Evolutionary conservation across 2,113 vertebrate species (phyloP), one percentile per base, ranked within the genome.

Genomic region (Panthera tigris): DNA sequence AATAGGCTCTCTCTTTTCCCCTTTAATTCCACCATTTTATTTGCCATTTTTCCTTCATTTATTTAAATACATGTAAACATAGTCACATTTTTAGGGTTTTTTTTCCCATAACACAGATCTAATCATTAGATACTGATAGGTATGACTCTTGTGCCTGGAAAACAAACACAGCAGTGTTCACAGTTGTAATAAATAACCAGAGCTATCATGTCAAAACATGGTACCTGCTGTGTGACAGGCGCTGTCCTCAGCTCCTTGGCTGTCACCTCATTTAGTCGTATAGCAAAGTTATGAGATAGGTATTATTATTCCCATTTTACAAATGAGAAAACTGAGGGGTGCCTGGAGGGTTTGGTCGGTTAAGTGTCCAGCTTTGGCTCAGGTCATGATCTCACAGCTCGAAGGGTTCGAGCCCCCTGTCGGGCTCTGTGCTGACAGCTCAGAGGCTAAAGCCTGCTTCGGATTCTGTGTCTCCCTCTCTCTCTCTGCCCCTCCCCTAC

Each of bases 1-100:
- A 57, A 41, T 29, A 93, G 41, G 33, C 25, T n/a, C 73, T 93
- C 48, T 13, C 29, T 48, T 89, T 88, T 48, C 16, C 25, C 52
- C 74, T 82, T 29, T 25, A 82, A 82, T 93, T 3, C 18, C 68
- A 94, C 23, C 12, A 8, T 80, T 87, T 68, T 55, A 41, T 61
- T 88, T 94, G 21, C 18, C 36, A 45, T 73, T 84, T 96, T 84
- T 19, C 91, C n/a, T 78, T 69, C 29, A 36, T 84, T 91, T 88
- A 80, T 55, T 74, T 82, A 93, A 83, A 82, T 25, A 55, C 33
- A 87, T 76, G 68, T 90, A 69, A 95, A 52, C 13, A 45, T 63
- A 55, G 12, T 81, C 50, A 90, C 0, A 52, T 33, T 33, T 48
- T 61, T 23, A 52, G 7, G 7, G 2, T 0, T 13, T 66, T 27